Evolutionary conservation across 2,888 invertebrate genomes (phyloP).

Genomic region (Troides helena): DNA sequence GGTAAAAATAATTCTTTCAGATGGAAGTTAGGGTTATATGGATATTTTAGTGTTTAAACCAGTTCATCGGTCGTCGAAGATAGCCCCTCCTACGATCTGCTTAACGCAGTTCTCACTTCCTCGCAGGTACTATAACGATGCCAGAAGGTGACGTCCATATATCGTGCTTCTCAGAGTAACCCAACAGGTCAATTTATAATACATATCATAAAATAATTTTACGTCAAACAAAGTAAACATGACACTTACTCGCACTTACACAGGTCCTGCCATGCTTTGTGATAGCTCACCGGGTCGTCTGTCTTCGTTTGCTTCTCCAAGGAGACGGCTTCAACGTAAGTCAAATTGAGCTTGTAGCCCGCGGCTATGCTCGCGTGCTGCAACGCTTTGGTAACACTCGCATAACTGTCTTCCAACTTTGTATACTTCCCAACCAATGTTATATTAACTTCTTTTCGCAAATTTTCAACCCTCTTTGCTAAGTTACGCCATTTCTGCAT

Average conservation of each 20-base stretch:
- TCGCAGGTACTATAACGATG: no score
- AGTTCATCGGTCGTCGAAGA: no score
- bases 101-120: no score
- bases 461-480: slow-evolving; percentile 90
- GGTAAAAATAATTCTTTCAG: no score
- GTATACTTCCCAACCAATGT: slow-evolving; percentile 98
- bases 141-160: no score
- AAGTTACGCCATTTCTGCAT: slow-evolving; percentile 95
- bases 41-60: no score
- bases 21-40: no score
- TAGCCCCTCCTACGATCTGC: no score
- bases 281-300: slow-evolving; percentile 90
- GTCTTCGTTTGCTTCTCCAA: slow-evolving; percentile 87
- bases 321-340: slow-evolving; percentile 95
- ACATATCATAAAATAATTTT: not conserved
- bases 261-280: slow-evolving; percentile 95
- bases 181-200: no score
- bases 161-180: no score
- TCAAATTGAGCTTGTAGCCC: slow-evolving; percentile 90
- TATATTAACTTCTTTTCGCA: slow-evolving; percentile 92
- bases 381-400: slow-evolving; percentile 96
- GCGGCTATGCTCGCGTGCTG: slow-evolving; percentile 94
- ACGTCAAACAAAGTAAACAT: not conserved
- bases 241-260: slow-evolving; percentile 89
- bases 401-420: slow-evolving; percentile 96